phyloP scores from a whole-genome alignment of 2,113 vertebrate species.

The Piaya cayana region DNA sequence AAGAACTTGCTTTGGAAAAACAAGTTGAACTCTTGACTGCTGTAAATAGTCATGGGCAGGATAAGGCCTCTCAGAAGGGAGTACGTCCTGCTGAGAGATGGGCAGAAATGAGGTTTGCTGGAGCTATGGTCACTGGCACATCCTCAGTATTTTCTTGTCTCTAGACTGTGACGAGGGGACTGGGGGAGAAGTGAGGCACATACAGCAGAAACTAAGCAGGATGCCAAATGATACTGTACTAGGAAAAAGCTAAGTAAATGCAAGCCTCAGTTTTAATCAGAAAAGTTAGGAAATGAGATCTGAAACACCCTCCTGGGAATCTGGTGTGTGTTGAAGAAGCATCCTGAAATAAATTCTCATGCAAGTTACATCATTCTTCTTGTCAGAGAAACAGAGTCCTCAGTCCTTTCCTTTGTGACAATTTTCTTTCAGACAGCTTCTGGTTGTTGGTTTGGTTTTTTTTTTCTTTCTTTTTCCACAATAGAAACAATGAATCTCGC shows the following conservation, averaged over 20 bases:
- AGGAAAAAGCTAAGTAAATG: not conserved
- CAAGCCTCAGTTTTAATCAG: conserved; percentile 1
- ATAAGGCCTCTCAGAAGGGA: not conserved
- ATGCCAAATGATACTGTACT: fast-evolving
- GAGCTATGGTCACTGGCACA: not conserved
- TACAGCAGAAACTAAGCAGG: not conserved
- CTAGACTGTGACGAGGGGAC: not conserved
- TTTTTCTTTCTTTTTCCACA: not conserved
- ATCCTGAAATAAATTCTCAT: conserved; percentile 45
- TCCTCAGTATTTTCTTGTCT: not conserved
- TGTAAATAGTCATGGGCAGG: conserved; percentile 7
- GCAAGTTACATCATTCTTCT: conserved; percentile 12
- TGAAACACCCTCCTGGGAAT: conserved; percentile 19
- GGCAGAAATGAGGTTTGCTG: not conserved
- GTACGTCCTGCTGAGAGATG: not conserved
- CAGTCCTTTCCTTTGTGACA: not conserved
- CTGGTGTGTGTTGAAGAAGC: conserved; percentile 7
- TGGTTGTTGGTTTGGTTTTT: not conserved
- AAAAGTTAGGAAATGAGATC: conserved; percentile 47
- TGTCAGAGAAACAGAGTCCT: conserved; percentile 22
- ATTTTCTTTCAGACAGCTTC: conserved; percentile 2
- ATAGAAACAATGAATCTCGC: not conserved
- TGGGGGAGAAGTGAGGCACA: not conserved
- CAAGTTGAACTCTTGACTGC: not conserved
- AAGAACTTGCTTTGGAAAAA: conserved; percentile 16